phyloP scores from a whole-genome alignment of 2,888 invertebrate species.

The Drosophila niveifrons region DNA sequence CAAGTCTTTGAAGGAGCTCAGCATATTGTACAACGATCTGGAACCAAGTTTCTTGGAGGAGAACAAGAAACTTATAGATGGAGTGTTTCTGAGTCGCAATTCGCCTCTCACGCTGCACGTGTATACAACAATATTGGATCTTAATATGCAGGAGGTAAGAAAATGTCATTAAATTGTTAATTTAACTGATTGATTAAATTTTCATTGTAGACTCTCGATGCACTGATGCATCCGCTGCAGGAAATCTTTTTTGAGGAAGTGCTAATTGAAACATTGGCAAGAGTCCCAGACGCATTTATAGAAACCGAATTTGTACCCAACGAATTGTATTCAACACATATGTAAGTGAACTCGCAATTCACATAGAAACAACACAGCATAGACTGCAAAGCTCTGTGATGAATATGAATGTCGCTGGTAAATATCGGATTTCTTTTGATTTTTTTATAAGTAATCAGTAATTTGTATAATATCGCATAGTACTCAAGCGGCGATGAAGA shows the following conservation, averaged over 20 bases:
- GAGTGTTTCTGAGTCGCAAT: not conserved
- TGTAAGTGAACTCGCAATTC: not conserved
- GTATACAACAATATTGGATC: not conserved
- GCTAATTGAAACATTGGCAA: not conserved
- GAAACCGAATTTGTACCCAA: constrained; percentile 11
- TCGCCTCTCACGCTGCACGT: not conserved
- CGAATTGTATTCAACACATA: not conserved
- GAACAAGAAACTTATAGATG: not conserved
- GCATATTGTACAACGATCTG: constrained; percentile 7
- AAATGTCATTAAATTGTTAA: not conserved
- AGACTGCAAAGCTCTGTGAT: constrained; percentile 2
- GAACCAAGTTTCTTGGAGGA: not conserved
- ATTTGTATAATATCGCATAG: too few relatives aligned
- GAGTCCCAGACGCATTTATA: not conserved
- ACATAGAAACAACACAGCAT: not conserved
- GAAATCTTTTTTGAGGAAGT: not conserved
- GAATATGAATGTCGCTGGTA: not conserved
- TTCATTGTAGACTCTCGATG: constrained; percentile 7
- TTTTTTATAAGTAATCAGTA: too few relatives aligned
- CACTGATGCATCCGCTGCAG: constrained; percentile 4
- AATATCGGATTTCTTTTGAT: too few relatives aligned
- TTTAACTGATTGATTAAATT: not conserved
- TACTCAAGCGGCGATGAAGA: too few relatives aligned
- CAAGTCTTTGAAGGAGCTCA: constrained; percentile 1
- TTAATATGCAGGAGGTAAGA: constrained; percentile 6